A percentile compares a stretch with the other conserved stretches of the same genome.
phyloP scores from a whole-genome alignment of 1,140 invertebrate genomes.

The Nymphalis io region DNA sequence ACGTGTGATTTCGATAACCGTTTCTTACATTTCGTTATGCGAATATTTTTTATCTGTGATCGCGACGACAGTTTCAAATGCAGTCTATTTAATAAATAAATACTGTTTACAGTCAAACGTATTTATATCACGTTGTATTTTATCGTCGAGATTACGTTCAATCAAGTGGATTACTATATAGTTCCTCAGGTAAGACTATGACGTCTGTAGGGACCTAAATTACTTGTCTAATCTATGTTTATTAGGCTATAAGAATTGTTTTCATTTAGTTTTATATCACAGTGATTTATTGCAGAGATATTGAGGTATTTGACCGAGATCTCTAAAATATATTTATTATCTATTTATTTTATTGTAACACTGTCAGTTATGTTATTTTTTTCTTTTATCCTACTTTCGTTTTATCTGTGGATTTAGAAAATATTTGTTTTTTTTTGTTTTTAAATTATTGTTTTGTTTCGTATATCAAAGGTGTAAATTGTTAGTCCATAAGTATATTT shows the following conservation, averaged over 20 bases:
- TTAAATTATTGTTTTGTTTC: no score
- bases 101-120: not conserved
- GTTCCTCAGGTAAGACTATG: conserved; percentile 25
- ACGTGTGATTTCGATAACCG: not conserved
- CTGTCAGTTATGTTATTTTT: not conserved
- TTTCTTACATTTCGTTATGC: not conserved
- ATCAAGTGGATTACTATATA: conserved; percentile 21
- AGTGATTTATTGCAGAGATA: not conserved
- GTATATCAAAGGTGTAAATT: no score
- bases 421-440: no score
- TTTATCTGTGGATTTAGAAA: not conserved
- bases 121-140: conserved; percentile 26
- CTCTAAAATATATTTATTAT: not conserved
- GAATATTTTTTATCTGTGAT: not conserved
- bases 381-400: not conserved
- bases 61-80: conserved; percentile 1
- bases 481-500: no score
- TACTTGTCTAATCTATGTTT: conserved; percentile 16
- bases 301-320: not conserved
- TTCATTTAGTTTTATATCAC: conserved; percentile 26
- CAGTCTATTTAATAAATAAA: conserved; percentile 9
- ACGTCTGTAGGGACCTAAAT: conserved; percentile 34
- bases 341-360: conserved; percentile 6
- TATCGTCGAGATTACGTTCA: conserved; percentile 28
- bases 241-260: conserved; percentile 14